Conservation (phyloP, 2,888 invertebrate species). For the Eupithecia exiguata region DNA sequence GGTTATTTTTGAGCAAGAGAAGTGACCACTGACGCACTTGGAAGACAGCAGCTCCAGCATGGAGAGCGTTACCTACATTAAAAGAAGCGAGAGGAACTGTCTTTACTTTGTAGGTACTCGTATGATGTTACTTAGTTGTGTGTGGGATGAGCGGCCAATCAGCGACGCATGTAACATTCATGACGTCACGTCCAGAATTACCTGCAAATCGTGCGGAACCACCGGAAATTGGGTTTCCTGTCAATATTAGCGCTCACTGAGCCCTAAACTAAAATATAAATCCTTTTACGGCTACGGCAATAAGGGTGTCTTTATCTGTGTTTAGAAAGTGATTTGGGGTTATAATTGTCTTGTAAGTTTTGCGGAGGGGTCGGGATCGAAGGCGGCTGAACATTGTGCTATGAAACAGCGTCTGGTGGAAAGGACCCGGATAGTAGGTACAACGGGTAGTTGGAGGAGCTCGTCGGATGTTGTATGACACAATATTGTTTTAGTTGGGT, state of each 20-base stretch:
- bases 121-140: background rate
- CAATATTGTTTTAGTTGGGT: background rate
- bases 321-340: constrained; percentile 54
- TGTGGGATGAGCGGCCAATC: background rate
- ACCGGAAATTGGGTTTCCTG: constrained; percentile 74
- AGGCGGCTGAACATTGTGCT: constrained; percentile 57
- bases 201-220: constrained; percentile 70
- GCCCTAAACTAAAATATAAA: constrained; percentile 38
- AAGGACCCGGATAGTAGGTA: constrained; percentile 22
- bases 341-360: constrained; percentile 61
- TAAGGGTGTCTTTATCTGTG: constrained; percentile 40
- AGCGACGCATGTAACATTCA: constrained; percentile 25
- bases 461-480: constrained; percentile 6
- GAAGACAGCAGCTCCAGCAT: background rate
- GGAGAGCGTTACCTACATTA: background rate
- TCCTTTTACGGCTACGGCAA: constrained; percentile 10
- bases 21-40: background rate
- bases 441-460: constrained; percentile 12
- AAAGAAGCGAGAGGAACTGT: background rate
- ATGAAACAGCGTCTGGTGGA: constrained; percentile 23
- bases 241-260: constrained; percentile 64
- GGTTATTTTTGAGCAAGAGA: too few species aligned
- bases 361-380: constrained; percentile 42
- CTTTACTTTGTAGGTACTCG: background rate
- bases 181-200: constrained; percentile 58